Evolutionary conservation across 2,797 vertebrate species (phyloP).

Genomic region (Myotis findleyi): DNA sequence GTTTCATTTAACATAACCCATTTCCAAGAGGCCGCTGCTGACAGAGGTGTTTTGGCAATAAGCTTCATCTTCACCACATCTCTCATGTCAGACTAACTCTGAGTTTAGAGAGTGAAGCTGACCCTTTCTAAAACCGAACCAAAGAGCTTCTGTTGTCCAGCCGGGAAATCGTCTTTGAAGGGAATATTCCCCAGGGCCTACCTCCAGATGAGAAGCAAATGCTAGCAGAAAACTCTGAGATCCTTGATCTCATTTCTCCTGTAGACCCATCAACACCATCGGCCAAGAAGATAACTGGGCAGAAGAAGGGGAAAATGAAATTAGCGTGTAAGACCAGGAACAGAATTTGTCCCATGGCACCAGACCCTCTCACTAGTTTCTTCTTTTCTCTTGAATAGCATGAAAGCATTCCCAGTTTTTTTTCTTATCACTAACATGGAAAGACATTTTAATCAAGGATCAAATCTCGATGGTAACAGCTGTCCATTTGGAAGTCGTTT

Average conservation of each 20-base stretch:
- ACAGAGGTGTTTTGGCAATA: neutral
- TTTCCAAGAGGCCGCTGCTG: neutral
- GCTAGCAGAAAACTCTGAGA: constrained; percentile 43
- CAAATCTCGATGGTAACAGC: neutral
- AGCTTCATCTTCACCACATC: neutral
- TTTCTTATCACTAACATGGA: constrained; percentile 37
- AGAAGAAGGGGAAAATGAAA: neutral
- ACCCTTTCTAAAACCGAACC: constrained; percentile 36
- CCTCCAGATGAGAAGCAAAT: neutral
- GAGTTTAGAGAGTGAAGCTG: neutral
- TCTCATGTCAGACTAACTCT: neutral
- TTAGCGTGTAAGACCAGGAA: neutral
- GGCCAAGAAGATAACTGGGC: neutral
- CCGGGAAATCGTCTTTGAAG: neutral
- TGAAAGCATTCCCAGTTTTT: constrained; percentile 39
- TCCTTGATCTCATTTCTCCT: constrained; percentile 28
- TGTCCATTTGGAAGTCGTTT: constrained; percentile 1
- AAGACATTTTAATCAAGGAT: constrained; percentile 57
- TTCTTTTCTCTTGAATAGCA: constrained; percentile 19
- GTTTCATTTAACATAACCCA: neutral
- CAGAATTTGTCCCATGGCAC: neutral
- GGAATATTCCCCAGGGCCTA: neutral
- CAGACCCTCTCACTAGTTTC: neutral
- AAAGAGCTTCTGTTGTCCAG: constrained; percentile 26
- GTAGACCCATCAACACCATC: constrained; percentile 32